phyloP scores from a whole-genome alignment of 2,113 vertebrate genomes.

The Gymnorhina tibicen region DNA sequence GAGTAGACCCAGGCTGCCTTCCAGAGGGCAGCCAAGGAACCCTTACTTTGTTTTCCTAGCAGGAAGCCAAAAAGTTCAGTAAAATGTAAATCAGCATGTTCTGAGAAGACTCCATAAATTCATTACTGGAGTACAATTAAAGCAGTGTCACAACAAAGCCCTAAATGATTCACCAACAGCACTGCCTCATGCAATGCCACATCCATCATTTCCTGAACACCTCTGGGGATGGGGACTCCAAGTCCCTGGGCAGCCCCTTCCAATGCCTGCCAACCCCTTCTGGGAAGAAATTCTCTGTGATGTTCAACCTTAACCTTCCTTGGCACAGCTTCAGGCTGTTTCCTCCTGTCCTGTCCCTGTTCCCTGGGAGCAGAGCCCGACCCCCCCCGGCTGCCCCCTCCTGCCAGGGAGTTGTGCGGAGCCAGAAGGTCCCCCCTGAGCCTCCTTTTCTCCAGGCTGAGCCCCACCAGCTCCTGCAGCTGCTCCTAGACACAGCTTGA shows the following conservation, averaged over 20 bases:
- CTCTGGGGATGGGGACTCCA: not conserved
- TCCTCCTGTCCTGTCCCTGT: not conserved
- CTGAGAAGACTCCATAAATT: not conserved
- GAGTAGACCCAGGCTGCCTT: not conserved
- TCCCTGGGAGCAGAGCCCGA: rapidly evolving
- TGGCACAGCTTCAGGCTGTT: not conserved
- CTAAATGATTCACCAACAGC: not conserved
- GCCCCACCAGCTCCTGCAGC: not conserved
- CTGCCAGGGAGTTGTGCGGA: not conserved
- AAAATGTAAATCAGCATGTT: not conserved
- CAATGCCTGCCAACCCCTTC: not conserved
- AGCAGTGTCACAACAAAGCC: not conserved
- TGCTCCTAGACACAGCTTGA: not conserved
- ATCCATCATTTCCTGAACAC: not conserved
- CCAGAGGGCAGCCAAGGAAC: not conserved
- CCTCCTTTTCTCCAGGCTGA: not conserved
- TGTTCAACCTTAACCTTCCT: not conserved
- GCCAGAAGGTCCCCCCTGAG: not conserved
- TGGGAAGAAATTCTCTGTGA: not conserved
- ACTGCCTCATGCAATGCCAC: not conserved
- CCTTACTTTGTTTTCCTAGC: not conserved
- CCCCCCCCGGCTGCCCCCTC: not conserved
- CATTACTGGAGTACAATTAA: not conserved
- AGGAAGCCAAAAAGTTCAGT: not conserved
- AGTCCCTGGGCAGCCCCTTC: not conserved